These are phyloP conservation scores for Blera fallax DNA, from an alignment of 2,888 invertebrate genomes.

Conservation along the genomic window DNA sequence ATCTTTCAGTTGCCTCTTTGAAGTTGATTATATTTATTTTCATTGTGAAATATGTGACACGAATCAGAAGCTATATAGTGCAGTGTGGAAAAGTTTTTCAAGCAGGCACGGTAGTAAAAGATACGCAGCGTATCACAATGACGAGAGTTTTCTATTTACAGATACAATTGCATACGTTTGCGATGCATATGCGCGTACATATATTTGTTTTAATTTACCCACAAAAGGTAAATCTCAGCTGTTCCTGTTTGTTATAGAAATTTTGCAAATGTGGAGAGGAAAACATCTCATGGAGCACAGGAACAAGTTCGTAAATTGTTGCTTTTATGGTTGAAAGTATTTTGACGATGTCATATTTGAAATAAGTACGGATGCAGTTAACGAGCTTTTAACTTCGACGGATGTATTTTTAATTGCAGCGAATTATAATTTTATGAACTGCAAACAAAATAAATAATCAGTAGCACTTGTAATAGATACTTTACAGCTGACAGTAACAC, in stretches of 20 bases:
- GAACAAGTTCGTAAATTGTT: slow-evolving; percentile 11
- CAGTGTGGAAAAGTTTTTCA: neutral
- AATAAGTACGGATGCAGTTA: too few species aligned
- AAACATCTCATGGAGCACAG: slow-evolving; percentile 2
- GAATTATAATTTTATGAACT: too few species aligned
- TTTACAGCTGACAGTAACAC: too few species aligned
- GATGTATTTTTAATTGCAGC: too few species aligned
- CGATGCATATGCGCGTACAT: slow-evolving; percentile 26
- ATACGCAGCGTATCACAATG: neutral
- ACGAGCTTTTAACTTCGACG: too few species aligned
- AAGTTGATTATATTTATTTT: slow-evolving; percentile 25
- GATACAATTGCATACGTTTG: slow-evolving; percentile 24
- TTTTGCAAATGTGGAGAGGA: neutral
- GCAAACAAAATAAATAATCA: too few species aligned
- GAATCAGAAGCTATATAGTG: slow-evolving; percentile 20
- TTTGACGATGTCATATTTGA: neutral
- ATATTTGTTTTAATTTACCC: slow-evolving; percentile 2
- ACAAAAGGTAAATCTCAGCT: slow-evolving; percentile 57
- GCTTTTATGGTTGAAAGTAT: neutral
- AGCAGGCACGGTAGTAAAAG: too few species aligned
- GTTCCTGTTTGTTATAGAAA: slow-evolving; percentile 43
- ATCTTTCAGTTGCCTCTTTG: slow-evolving; percentile 33
- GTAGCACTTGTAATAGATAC: too few species aligned
- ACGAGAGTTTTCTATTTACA: slow-evolving; percentile 44
- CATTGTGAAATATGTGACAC: slow-evolving; percentile 28